Evolutionary conservation across 2,888 invertebrate genomes (phyloP).

Genomic region (Drosophila picticornis): DNA sequence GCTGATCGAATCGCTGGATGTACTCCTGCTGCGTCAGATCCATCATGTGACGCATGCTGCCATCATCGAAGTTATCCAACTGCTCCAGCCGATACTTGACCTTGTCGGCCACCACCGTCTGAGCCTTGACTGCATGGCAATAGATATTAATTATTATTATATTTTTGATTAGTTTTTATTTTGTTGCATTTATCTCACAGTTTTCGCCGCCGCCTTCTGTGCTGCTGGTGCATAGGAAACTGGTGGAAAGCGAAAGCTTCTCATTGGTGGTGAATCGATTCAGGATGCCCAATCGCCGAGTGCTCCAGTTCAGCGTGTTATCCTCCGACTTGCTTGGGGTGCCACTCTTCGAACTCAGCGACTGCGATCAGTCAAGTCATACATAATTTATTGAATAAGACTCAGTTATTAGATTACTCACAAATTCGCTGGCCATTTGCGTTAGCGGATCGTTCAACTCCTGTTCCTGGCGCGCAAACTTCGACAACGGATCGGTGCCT

Average conservation of each 20-base stretch:
- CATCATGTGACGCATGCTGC: conserved; percentile 93
- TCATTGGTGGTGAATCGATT: conserved; percentile 97
- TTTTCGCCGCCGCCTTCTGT: conserved; percentile 86
- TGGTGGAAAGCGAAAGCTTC: conserved; percentile 95
- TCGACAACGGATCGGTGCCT: conserved; percentile 91
- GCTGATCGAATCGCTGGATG: conserved; percentile 93
- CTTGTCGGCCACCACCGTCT: conserved; percentile 92
- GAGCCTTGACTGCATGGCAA: conserved; percentile 89
- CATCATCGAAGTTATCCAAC: conserved; percentile 97
- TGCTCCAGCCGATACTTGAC: conserved; percentile 96
- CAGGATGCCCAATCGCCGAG: conserved; percentile 91
- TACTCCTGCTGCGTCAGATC: conserved; percentile 97
- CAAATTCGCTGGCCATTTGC: conserved; percentile 86
- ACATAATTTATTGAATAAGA: not conserved
- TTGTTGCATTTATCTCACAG: conserved; percentile 85
- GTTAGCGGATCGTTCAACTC: conserved; percentile 88
- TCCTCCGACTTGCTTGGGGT: conserved; percentile 77
- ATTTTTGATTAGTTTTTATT: not conserved
- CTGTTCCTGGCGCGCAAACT: conserved; percentile 88
- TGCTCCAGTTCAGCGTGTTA: conserved; percentile 90
- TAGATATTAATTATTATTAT: not conserved
- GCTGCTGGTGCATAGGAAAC: conserved; percentile 90
- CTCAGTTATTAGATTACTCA: conserved; percentile 47
- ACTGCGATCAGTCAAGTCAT: conserved; percentile 15
- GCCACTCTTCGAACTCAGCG: conserved; percentile 51